Evolutionary conservation across 1,140 invertebrate species (phyloP).

Genomic region (Drosophila quadrilineata): DNA sequence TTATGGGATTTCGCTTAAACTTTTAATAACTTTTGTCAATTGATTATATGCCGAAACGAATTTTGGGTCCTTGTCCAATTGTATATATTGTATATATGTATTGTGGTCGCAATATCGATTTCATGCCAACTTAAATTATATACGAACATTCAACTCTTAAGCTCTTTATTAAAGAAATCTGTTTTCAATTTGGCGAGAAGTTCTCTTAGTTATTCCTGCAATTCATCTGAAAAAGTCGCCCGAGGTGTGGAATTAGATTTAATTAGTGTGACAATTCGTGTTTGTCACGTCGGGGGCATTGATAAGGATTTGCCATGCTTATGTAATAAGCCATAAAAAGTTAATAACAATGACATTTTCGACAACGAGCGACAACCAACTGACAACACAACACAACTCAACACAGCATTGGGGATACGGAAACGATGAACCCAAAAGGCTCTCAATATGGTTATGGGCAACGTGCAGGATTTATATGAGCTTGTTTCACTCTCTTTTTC

Average conservation of each 20-base stretch:
- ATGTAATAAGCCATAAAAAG: conserved; percentile 78
- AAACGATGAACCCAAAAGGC: conserved; percentile 15
- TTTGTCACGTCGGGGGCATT: conserved; percentile 64
- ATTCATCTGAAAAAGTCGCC: background rate
- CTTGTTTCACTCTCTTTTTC: conserved; percentile 26
- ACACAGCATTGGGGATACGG: too few species aligned
- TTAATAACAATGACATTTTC: conserved; percentile 72
- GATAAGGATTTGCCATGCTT: conserved; percentile 66
- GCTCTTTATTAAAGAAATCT: background rate
- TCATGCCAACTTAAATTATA: conserved; percentile 26
- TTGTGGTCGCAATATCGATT: conserved; percentile 30
- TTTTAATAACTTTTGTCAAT: conserved; percentile 79
- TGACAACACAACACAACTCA: conserved; percentile 5
- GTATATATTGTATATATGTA: too few species aligned
- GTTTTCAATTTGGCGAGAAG: background rate
- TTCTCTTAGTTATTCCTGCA: too few species aligned
- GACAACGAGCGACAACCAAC: conserved; percentile 35
- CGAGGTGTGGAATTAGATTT: conserved; percentile 41
- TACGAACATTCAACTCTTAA: conserved; percentile 19
- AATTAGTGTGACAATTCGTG: conserved; percentile 55
- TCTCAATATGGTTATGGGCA: conserved; percentile 71
- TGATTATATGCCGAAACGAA: conserved; percentile 52
- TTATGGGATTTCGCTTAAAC: conserved; percentile 52
- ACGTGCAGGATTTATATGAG: conserved; percentile 73
- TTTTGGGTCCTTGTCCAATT: conserved; percentile 5